phyloP scores from a whole-genome alignment of 1,140 invertebrate species.

The Aphaenogaster ashmeadi region DNA sequence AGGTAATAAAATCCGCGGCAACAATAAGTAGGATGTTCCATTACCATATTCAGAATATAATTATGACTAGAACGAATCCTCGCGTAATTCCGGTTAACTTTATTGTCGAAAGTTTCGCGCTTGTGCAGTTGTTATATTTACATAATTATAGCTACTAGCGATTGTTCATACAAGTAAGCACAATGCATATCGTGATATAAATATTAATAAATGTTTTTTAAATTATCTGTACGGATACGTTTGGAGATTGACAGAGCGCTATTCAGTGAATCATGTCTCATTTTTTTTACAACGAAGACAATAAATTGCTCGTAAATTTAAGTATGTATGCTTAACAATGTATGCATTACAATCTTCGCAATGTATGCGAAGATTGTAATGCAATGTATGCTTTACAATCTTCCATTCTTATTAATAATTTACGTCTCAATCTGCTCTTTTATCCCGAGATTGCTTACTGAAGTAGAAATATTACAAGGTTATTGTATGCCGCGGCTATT shows the following conservation, averaged over 20 bases:
- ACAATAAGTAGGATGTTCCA: slow-evolving; percentile 5
- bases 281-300: background rate
- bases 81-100: slow-evolving; percentile 57
- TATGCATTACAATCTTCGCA: background rate
- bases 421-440: slow-evolving; percentile 8
- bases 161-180: slow-evolving; percentile 16
- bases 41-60: background rate
- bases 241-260: background rate
- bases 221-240: background rate
- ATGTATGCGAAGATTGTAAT: no score
- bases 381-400: background rate
- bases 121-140: slow-evolving; percentile 60
- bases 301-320: background rate
- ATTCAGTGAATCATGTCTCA: background rate
- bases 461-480: slow-evolving; percentile 10
- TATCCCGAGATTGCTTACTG: background rate
- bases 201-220: slow-evolving; percentile 36
- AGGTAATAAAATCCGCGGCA: background rate
- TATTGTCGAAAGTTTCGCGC: slow-evolving; percentile 58
- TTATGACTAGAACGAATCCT: background rate
- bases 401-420: slow-evolving; percentile 12
- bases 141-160: slow-evolving; percentile 34
- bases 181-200: slow-evolving; percentile 8
- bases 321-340: background rate
- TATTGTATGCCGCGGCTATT: background rate